Conservation (phyloP, 2,797 vertebrate genomes). For the Gobio occitaniae region DNA sequence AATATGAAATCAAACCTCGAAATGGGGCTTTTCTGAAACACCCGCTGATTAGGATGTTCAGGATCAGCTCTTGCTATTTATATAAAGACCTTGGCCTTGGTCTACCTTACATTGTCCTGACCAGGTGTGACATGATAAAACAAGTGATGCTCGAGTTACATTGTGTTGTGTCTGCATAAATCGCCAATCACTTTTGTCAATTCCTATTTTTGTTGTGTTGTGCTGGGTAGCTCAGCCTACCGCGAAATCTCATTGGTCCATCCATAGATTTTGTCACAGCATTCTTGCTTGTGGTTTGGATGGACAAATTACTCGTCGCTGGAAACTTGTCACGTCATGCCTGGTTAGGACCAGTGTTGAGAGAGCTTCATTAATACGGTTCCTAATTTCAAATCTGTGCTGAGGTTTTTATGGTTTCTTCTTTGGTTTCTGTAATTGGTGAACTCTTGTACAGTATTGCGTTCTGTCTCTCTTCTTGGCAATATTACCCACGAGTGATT, state of each 20-base stretch:
- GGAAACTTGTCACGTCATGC: background rate
- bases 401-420: constrained; percentile 26
- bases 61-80: constrained; percentile 42
- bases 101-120: constrained; percentile 12
- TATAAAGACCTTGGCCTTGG: background rate
- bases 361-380: constrained; percentile 12
- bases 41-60: background rate
- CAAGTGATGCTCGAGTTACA: background rate
- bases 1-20: constrained; percentile 61
- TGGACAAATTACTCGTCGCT: background rate
- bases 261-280: background rate
- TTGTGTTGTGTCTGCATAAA: background rate
- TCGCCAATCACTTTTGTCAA: background rate
- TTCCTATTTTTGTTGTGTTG: background rate
- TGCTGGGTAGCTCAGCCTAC: background rate
- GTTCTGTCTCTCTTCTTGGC: constrained; percentile 62
- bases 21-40: constrained; percentile 56
- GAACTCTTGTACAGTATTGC: constrained; percentile 53
- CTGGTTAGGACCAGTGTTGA: constrained; percentile 29
- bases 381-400: constrained; percentile 41
- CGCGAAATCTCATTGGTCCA: background rate
- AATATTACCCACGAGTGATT: constrained; percentile 61
- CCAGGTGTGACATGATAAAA: constrained; percentile 10
- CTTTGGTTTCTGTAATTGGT: constrained; percentile 51
- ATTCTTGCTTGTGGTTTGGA: background rate